These are phyloP conservation scores for Rallus crepitans DNA, from an alignment of 2,797 vertebrate species.

Conservation along the genomic window DNA sequence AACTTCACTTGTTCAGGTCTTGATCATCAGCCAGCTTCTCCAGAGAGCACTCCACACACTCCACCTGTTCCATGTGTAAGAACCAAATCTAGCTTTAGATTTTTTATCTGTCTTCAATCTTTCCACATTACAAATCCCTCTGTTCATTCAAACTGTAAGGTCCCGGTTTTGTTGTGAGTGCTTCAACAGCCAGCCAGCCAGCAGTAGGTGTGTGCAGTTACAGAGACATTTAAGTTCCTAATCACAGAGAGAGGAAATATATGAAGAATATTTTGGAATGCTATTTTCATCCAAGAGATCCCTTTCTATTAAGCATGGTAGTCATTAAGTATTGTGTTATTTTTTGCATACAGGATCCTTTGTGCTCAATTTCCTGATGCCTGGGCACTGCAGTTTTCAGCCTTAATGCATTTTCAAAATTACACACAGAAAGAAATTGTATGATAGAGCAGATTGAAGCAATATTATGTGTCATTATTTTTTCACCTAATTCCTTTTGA, in stretches of 20 bases:
- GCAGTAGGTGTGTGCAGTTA: neutral
- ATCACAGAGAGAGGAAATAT: neutral
- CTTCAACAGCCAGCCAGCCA: neutral
- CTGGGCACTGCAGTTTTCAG: neutral
- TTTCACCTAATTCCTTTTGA: neutral
- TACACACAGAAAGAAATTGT: neutral
- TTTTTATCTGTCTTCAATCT: neutral
- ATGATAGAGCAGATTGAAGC: neutral
- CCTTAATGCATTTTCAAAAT: neutral
- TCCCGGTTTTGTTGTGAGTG: accelerated
- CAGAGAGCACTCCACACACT: neutral
- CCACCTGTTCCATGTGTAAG: neutral
- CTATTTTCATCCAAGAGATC: neutral
- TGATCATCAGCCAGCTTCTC: neutral
- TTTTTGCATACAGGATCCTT: neutral
- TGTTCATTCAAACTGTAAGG: neutral
- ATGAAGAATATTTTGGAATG: neutral
- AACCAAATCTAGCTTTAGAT: neutral
- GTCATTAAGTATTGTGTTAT: neutral
- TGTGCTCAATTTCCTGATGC: neutral
- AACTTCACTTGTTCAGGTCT: neutral
- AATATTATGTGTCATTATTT: neutral
- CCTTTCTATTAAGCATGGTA: neutral
- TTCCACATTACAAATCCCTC: neutral
- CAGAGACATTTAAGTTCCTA: neutral